Evolutionary conservation across 2,113 vertebrate genomes (phyloP), one percentile per base, ranked within the genome.

Genomic region (Grammomys surdaster): DNA sequence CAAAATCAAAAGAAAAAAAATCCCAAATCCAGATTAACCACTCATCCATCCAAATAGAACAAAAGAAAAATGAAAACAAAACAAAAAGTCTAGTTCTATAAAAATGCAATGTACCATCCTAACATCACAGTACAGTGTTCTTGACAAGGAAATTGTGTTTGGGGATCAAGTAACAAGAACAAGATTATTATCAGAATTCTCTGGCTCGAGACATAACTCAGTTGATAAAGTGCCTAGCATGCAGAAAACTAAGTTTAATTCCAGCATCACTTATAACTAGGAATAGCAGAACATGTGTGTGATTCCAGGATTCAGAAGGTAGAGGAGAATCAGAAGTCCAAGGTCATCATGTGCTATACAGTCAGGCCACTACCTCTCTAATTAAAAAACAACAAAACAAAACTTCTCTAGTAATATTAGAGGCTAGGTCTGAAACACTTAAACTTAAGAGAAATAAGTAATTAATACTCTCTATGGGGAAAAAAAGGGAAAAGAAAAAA

Each of bases 361-460:
- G 43, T 1, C 1, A 67, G 28, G 48, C 31, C 63, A 28, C 63
- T 65, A 65, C 63, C 40, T 9, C 58, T 19, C 16, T 31, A 43
- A 31, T 46, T 69, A 33, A 69, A 33, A 69, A 69, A 14, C 26
- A 67, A 67, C 65, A 67, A 67, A 65, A 31, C 65, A 33, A 65
- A 85, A 48, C 12, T 36, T 56, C 20, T 26, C 86, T 14, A 2
- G 48, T 9, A 54, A 24, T 72, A 67, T 26, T 13, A 93, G 63
- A 82, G 5, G 87, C 17, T 3, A 48, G 33, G 33, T 89, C 67
- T 36, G 22, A 24, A 90, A 76, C n/a, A 63, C 28, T 17, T 24
- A 54, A 77, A 88, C 31, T 88, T 93, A 88, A 92, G 80, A 92
- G 33, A 92, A 80, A 46, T 28, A 78, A 95, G 28, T 60, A 88